phyloP scores from a whole-genome alignment of 2,797 vertebrate genomes.

The Diplodus puntazzo region DNA sequence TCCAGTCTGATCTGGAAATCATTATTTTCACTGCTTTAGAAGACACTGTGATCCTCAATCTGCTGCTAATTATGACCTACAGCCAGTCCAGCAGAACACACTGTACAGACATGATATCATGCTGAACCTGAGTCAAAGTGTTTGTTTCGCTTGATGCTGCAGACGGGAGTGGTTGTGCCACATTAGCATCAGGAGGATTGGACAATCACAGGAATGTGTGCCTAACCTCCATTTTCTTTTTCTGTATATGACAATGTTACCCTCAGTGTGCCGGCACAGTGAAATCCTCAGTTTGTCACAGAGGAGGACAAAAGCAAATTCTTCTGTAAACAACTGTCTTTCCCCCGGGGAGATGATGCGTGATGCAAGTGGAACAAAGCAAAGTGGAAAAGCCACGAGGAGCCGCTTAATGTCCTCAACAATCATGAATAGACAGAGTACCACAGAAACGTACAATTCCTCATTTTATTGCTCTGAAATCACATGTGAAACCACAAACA shows the following conservation, averaged over 20 bases:
- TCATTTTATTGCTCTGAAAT: conserved; percentile 26
- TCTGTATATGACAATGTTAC: not conserved
- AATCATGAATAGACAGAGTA: not conserved
- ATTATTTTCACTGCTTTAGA: not conserved
- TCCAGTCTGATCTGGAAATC: not conserved
- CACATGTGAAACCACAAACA: conserved; percentile 23
- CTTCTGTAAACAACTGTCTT: not conserved
- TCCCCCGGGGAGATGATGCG: not conserved
- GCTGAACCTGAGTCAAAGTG: not conserved
- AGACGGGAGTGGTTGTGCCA: conserved; percentile 1
- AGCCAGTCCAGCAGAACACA: not conserved
- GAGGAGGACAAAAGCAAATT: not conserved
- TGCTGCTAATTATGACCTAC: not conserved
- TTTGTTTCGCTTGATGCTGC: conserved; percentile 20
- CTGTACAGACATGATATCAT: not conserved
- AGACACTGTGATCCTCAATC: not conserved
- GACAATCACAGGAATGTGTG: conserved; percentile 51
- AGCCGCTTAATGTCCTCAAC: not conserved
- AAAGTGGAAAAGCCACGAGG: not conserved
- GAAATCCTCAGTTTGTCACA: not conserved
- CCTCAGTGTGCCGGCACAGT: not conserved
- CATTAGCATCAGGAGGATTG: conserved; percentile 40
- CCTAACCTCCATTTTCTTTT: conserved; percentile 6
- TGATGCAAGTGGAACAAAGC: conserved; percentile 4
- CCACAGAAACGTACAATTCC: conserved; percentile 27